These are phyloP conservation scores for Chloromyia formosa DNA, from an alignment of 2,888 invertebrate species.

Conservation along the genomic window DNA sequence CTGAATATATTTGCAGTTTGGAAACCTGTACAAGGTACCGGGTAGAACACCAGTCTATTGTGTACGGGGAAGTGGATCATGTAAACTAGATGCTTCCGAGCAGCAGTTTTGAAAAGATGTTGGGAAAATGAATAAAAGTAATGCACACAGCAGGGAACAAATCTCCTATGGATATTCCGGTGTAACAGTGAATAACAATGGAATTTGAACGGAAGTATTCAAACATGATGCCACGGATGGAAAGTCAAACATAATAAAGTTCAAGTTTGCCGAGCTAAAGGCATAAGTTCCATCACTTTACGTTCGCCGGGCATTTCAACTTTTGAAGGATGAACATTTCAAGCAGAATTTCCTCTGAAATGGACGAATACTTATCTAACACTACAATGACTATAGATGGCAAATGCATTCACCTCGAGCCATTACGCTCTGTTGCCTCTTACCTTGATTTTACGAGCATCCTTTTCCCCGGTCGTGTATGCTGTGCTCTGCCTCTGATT, in stretches of 20 bases:
- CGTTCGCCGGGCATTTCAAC: no score
- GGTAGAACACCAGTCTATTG: background rate
- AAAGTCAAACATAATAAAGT: background rate
- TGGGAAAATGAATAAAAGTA: background rate
- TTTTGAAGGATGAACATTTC: background rate
- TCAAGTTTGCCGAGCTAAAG: background rate
- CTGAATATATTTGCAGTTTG: slow-evolving; percentile 10
- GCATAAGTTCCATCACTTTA: background rate
- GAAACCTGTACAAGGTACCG: background rate
- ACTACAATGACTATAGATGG: background rate
- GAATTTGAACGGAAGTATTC: background rate
- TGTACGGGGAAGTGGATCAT: background rate
- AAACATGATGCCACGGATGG: background rate
- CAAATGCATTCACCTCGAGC: background rate
- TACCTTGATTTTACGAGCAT: background rate
- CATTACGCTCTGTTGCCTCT: background rate
- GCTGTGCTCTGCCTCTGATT: background rate
- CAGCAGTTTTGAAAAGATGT: slow-evolving; percentile 11
- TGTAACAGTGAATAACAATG: background rate
- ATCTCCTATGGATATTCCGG: background rate
- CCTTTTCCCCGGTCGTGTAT: background rate
- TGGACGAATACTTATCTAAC: background rate
- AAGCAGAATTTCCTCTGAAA: background rate
- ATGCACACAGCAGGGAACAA: slow-evolving; percentile 3
- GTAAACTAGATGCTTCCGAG: slow-evolving; percentile 13